Evolutionary conservation across 2,797 vertebrate species (phyloP).

Genomic region (Cephalopachus bancanus): DNA sequence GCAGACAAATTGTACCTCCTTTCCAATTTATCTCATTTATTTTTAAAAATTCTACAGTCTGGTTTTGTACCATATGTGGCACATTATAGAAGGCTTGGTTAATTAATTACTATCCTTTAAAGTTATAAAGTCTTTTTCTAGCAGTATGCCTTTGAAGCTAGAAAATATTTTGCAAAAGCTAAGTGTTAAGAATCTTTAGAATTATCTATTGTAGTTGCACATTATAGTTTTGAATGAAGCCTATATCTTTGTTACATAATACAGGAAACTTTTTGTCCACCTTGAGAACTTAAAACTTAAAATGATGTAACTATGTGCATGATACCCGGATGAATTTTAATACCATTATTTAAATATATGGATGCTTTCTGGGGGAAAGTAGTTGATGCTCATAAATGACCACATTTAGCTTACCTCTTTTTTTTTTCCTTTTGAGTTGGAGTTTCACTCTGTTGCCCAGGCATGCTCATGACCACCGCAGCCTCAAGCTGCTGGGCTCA

Average conservation of each 20-base stretch:
- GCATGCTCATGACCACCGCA: too few species aligned
- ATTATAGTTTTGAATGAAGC: neutral
- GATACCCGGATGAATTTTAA: neutral
- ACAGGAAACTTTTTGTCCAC: neutral
- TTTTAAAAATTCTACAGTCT: conserved; percentile 37
- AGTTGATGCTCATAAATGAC: neutral
- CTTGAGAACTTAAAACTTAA: conserved; percentile 36
- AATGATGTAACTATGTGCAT: neutral
- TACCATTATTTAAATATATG: neutral
- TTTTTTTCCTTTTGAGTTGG: too few species aligned
- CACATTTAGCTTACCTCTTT: neutral
- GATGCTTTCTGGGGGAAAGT: neutral
- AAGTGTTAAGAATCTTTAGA: conserved; percentile 28
- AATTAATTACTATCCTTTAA: conserved; percentile 64
- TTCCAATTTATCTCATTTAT: conserved; percentile 58
- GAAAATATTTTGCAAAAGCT: conserved; percentile 38
- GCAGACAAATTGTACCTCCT: conserved; percentile 19
- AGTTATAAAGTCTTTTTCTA: conserved; percentile 27
- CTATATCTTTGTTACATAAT: neutral
- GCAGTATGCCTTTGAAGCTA: conserved; percentile 28
- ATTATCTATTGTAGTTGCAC: neutral
- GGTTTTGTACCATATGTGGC: conserved; percentile 40
- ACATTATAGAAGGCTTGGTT: conserved; percentile 42
- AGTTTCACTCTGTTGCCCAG: too few species aligned
- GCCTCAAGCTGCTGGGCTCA: too few species aligned